Evolutionary conservation across 2,888 invertebrate genomes (phyloP), one percentile per base, ranked within the genome.

Genomic region (Gastrophysa polygoni): DNA sequence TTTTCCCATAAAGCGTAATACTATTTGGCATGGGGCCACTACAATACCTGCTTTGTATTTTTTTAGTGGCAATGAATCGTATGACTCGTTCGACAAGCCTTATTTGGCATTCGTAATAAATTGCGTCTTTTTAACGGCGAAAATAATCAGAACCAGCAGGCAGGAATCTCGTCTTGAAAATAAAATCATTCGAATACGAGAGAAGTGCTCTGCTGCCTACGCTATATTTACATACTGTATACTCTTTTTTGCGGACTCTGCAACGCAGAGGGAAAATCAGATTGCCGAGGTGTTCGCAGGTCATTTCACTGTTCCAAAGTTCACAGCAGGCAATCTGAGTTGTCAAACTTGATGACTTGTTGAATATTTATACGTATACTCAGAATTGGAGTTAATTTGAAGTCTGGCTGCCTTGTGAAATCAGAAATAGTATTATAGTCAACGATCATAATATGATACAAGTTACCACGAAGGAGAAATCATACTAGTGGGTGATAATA

Each of bases 131-230:
- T 72, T 72, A 68, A 70, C 68, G 50, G 71, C 66, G 68, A 72
- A 73, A 73, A 71, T 73, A 73, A 73, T 72, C 72, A 70, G 67
- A 71, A 73, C 69, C 73, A 71, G 70, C 73, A 70, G 72, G 70
- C 68, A 71, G 64, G 70, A 71, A 69, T 72, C 69, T 63, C 62
- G 70, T 67, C 71, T 66, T 67, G 68, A 66, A 68, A 73, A 71
- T 73, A 71, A 72, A 73, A 73, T 73, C 68, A 62, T 46, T 63
- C 64, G 67, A 68, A 70, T 68, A 69, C 68, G 69, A 71, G 63
- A 65, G 66, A 63, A 55, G 61, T 57, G 44, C 49, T 62, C 43
- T 61, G 66, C 70, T 69, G 68, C 71, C 71, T 71, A 73, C 72
- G 65, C 66, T 55, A 59, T 68, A 69, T 69, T 69, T 69, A 69